Evolutionary conservation across 2,113 vertebrate genomes (phyloP), one percentile per base, ranked within the genome.

Genomic region (Lichenostomus cassidix): DNA sequence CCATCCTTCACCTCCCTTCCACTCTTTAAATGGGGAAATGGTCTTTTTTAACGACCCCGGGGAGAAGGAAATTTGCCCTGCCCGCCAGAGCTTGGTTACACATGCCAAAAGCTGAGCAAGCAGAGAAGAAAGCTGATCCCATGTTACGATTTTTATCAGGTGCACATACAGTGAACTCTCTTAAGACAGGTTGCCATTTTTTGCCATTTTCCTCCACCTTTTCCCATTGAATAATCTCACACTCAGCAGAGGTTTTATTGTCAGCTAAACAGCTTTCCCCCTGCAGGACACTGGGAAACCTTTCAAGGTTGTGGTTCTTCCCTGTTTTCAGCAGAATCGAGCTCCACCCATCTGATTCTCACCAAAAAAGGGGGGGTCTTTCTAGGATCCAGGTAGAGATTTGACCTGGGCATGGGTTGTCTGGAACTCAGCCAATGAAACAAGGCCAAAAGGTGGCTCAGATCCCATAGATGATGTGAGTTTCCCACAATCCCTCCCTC

Each of bases 81-180:
- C 81, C 80, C 89, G 78, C 88, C 95, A 96, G 92, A 94, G 60
- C 58, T 56, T 92, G 78, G 74, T 56, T 82, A 86, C 2, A 0
- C 52, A 35, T 74, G 97, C 96, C 93, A 96, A 95, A 95, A 95
- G 71, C 80, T 41, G 1, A 91, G 71, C 90, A 77, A 95, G 87
- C 94, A 58, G 50, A 90, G 88, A 93, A 93, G 94, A 96, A 97
- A 97, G 90, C 47, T 56, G 64, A 96, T 95, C 90, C 86, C 68
- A 90, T 91, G 92, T 94, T 96, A 95, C 88, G 88, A 96, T 96
- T 97, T 96, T 97, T 97, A 96, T 97, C 96, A 97, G 95, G 95
- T 95, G 94, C 84, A 95, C 44, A 92, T 33, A 95, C 68, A 93
- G 88, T 68, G 64, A 95, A 91, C 68, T 35, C 71, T 94, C 90